A percentile compares a stretch with the other conserved stretches of the same genome.
These are phyloP conservation scores for Caenorhabditis virilis DNA, from an alignment of 2,888 invertebrate species.

Conservation along the genomic window DNA sequence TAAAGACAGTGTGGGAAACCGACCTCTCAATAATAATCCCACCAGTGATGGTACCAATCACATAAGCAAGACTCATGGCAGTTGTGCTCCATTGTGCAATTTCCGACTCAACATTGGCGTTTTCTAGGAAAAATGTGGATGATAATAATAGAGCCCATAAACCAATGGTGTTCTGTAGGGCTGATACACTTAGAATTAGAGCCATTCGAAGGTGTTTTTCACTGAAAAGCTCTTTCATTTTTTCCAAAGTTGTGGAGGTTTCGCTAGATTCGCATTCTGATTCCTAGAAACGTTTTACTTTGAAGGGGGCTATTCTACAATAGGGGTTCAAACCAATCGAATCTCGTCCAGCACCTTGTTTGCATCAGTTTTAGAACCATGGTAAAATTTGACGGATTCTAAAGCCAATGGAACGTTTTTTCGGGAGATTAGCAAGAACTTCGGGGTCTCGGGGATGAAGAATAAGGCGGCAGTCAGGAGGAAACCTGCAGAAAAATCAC, in stretches of 20 bases:
- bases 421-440: constrained; percentile 47
- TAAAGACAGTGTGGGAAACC: background rate
- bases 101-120: constrained; percentile 31
- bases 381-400: constrained; percentile 50
- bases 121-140: constrained; percentile 52
- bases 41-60: constrained; percentile 49
- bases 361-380: constrained; percentile 44
- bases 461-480: constrained; percentile 43
- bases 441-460: constrained; percentile 58
- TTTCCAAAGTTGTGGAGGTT: constrained; percentile 11
- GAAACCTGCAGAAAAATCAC: constrained; percentile 38
- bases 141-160: constrained; percentile 55
- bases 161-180: constrained; percentile 51
- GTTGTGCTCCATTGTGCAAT: constrained; percentile 55
- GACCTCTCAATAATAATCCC: constrained; percentile 52
- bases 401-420: constrained; percentile 32
- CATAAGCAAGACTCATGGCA: constrained; percentile 53
- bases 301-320: background rate
- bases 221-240: constrained; percentile 38
- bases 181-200: constrained; percentile 12
- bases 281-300: constrained; percentile 31
- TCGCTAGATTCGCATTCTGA: constrained; percentile 35
- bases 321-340: constrained; percentile 21
- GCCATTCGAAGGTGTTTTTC: constrained; percentile 55
- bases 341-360: constrained; percentile 48